phyloP scores from a whole-genome alignment of 1,140 invertebrate species.

The Hormaphis cornu region DNA sequence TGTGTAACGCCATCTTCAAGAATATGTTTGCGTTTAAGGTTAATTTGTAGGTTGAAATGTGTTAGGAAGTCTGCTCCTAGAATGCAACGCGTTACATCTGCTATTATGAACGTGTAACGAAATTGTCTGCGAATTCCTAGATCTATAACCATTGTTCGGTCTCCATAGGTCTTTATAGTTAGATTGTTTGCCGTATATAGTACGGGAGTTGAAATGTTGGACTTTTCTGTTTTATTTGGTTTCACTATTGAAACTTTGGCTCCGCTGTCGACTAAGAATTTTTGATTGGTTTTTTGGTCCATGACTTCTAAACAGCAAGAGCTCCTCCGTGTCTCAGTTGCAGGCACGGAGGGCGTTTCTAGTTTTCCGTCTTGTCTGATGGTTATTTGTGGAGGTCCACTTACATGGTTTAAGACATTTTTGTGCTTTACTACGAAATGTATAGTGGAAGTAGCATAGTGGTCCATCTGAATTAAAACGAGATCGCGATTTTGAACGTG shows the following conservation, averaged over 20 bases:
- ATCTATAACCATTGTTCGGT: not conserved
- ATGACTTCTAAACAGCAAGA: not conserved
- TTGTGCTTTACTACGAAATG: too few relatives aligned
- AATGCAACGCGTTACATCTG: not conserved
- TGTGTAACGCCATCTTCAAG: slow-evolving; percentile 3
- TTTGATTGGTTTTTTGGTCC: not conserved
- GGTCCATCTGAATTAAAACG: too few relatives aligned
- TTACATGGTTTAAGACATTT: too few relatives aligned
- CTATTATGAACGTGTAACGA: not conserved
- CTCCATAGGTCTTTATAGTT: not conserved
- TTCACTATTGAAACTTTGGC: too few relatives aligned
- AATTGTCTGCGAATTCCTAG: not conserved
- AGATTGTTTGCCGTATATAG: not conserved
- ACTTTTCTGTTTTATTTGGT: not conserved
- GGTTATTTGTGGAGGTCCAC: too few relatives aligned
- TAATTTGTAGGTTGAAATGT: not conserved
- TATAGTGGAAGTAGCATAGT: too few relatives aligned
- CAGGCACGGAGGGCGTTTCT: too few relatives aligned
- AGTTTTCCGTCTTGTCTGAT: too few relatives aligned
- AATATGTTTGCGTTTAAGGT: not conserved
- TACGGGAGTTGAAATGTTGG: not conserved
- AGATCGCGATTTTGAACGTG: too few relatives aligned
- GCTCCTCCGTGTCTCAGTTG: not conserved
- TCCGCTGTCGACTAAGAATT: not conserved
- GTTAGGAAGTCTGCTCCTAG: not conserved